Evolutionary conservation across 2,113 vertebrate species (phyloP), one percentile per base, ranked within the genome.

Genomic region (Phalacrocorax pelagicus): DNA sequence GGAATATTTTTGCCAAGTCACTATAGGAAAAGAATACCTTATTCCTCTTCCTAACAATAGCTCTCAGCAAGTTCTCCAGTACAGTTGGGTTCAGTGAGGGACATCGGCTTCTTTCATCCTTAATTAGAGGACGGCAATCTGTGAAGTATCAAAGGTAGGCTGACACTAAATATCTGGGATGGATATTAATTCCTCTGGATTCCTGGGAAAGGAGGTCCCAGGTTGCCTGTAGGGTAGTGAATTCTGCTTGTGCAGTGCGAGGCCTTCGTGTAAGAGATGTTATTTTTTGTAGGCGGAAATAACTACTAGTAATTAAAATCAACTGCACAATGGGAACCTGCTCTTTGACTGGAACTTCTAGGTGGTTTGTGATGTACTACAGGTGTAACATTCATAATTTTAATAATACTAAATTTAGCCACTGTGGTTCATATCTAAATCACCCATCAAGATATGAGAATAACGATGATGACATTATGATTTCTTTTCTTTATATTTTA

Each of bases 121-220:
- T 96, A 95, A 95, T 96, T 95, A 94, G 34, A 66, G 72, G 90
- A 42, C 15, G 42, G 67, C 91, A 92, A 95, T 88, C 81, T 93
- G 58, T 77, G 42, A 94, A 73, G 46, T 96, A 54, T 88, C 92
- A 94, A 94, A 97, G 86, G 81, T 46, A 95, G 70, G 58, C 22
- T 86, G 62, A 51, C 58, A 69, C n/a, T 86, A 88, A 93, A 86
- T 93, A 69, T 32, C 32, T 78, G 55, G 18, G 67, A 66, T 77
- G 38, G 51, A 86, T 82, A 83, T 66, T 81, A 83, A 66, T 62
- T 77, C 63, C 32, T 46, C 66, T 73, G 54, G 62, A 90, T 94
- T 80, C 54, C 79, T 81, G 46, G 67, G 51, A 92, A 90, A 92
- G 66, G 26, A 94, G 71, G 66, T 77, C 58, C 49, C 4, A 0